Evolutionary conservation across 2,113 vertebrate genomes (phyloP).

Genomic region (Lophotis ruficrista): DNA sequence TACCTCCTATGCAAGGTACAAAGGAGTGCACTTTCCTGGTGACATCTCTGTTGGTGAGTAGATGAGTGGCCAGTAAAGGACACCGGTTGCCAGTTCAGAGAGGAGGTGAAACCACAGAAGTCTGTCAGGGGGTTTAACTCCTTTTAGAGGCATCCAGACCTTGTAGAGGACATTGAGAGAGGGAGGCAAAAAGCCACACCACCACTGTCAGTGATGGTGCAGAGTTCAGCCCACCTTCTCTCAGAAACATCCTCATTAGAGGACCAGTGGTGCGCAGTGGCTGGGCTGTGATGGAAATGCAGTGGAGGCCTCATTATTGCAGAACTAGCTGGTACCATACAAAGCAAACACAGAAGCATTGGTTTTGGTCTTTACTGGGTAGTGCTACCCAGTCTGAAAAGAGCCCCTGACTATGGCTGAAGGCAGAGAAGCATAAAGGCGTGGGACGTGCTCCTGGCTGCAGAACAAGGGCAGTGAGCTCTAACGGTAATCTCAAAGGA

Average conservation of each 20-base stretch:
- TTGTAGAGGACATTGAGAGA: neutral
- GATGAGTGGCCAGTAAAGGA: neutral
- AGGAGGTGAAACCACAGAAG: neutral
- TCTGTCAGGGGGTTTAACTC: neutral
- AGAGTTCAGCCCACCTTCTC: neutral
- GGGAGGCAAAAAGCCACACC: neutral
- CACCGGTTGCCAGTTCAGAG: neutral
- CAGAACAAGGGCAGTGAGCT: neutral
- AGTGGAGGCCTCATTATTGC: neutral
- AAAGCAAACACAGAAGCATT: neutral
- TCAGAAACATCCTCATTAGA: neutral
- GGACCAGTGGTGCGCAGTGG: neutral
- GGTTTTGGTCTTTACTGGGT: neutral
- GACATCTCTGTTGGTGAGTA: neutral
- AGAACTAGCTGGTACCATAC: neutral
- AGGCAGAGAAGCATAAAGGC: neutral
- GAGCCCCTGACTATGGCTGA: neutral
- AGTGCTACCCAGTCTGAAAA: neutral
- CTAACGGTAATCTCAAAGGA: neutral
- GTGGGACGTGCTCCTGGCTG: neutral
- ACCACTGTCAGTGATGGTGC: neutral
- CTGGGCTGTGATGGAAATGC: neutral
- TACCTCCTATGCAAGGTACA: neutral
- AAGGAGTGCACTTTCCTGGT: neutral
- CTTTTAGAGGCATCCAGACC: neutral